These are phyloP conservation scores for Centropyge bicolor DNA, from an alignment of 2,797 vertebrate genomes.

Conservation along the genomic window DNA sequence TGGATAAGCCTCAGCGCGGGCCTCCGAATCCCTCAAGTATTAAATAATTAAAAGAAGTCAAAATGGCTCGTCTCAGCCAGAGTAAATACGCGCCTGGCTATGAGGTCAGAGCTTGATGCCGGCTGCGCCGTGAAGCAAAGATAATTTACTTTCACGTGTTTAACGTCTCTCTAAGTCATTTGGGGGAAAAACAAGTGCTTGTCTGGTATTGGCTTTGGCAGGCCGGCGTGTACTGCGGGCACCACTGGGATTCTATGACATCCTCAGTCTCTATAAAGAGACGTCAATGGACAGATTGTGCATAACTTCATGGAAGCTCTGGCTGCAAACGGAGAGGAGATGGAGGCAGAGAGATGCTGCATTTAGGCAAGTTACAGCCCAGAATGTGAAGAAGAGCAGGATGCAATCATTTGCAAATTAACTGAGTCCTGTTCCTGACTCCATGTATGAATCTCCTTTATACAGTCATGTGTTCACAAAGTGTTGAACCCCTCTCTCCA, in stretches of 20 bases:
- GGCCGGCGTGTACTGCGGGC: constrained; percentile 64
- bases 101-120: constrained; percentile 90
- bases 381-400: too few relatives aligned
- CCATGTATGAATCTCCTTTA: too few relatives aligned
- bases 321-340: constrained; percentile 37
- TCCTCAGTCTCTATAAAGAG: constrained; percentile 58
- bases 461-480: too few relatives aligned
- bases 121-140: constrained; percentile 86
- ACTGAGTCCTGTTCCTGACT: too few relatives aligned
- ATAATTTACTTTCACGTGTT: constrained; percentile 92
- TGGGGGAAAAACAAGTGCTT: constrained; percentile 84
- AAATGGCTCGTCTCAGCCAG: constrained; percentile 81
- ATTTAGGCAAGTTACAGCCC: background rate
- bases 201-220: constrained; percentile 91
- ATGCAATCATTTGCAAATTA: too few relatives aligned
- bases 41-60: constrained; percentile 77
- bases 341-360: constrained; percentile 25
- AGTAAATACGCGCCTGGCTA: constrained; percentile 88
- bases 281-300: constrained; percentile 70
- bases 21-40: constrained; percentile 65
- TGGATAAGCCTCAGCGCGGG: constrained; percentile 54
- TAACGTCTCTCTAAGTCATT: constrained; percentile 86
- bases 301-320: constrained; percentile 48
- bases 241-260: constrained; percentile 79
- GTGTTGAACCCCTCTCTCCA: too few relatives aligned